phyloP scores from a whole-genome alignment of 1,140 invertebrate genomes.

The Cyphomyrmex costatus region DNA sequence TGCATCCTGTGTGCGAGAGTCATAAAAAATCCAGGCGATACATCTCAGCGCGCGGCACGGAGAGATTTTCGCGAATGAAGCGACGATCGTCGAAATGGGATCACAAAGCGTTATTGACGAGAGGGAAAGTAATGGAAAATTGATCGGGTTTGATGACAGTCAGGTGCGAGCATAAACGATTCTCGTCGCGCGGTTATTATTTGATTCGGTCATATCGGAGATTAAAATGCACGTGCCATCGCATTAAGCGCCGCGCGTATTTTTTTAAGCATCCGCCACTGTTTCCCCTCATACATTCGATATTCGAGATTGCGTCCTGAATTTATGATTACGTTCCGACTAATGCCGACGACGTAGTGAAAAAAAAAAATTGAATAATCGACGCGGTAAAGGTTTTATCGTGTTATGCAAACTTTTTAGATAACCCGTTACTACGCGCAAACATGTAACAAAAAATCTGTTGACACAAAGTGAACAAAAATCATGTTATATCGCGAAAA shows the following conservation, averaged over 20 bases:
- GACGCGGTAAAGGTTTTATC: conserved; percentile 19
- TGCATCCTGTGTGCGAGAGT: not conserved
- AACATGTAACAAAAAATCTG: conserved; percentile 47
- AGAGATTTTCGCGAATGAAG: conserved; percentile 38
- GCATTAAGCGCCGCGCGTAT: conserved; percentile 20
- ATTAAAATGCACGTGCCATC: conserved; percentile 30
- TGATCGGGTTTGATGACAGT: conserved; percentile 52
- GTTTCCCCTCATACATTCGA: not conserved
- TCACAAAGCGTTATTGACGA: conserved; percentile 42
- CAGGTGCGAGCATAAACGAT: conserved; percentile 51
- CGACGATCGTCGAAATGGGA: conserved; percentile 37
- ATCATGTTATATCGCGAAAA: conserved; percentile 35
- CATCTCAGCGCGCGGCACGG: not conserved
- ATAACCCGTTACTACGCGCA: conserved; percentile 14
- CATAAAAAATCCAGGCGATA: conserved; percentile 38
- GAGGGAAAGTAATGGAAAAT: conserved; percentile 64
- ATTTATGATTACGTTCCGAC: not conserved
- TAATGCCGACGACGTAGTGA: not conserved
- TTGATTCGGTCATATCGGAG: conserved; percentile 22
- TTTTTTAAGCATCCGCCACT: conserved; percentile 18
- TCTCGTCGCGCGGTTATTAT: conserved; percentile 10
- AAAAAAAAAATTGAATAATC: conserved; percentile 29
- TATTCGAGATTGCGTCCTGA: not conserved
- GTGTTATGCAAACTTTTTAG: conserved; percentile 27
- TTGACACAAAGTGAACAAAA: conserved; percentile 59